phyloP scores from a whole-genome alignment of 2,113 vertebrate genomes.

The Anolis sagrei region DNA sequence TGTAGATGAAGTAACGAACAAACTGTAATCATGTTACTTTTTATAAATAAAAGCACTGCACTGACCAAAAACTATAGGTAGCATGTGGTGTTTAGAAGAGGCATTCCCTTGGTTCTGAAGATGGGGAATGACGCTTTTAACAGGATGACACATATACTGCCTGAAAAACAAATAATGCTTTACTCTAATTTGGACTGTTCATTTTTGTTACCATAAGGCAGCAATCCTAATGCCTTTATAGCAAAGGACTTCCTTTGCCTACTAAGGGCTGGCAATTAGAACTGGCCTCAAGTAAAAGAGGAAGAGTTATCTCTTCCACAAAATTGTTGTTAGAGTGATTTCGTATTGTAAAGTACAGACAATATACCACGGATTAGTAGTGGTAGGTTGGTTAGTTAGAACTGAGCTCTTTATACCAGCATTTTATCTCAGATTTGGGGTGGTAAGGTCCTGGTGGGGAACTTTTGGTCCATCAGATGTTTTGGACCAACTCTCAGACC shows the following conservation, averaged over 20 bases:
- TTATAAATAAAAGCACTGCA: too few relatives aligned
- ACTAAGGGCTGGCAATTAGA: too few relatives aligned
- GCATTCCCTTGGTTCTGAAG: background rate
- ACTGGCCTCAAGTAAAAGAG: background rate
- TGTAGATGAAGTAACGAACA: background rate
- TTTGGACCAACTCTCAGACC: background rate
- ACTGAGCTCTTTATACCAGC: background rate
- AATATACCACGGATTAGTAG: background rate
- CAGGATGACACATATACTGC: background rate
- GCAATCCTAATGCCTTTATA: background rate
- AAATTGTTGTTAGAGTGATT: background rate
- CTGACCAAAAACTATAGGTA: background rate
- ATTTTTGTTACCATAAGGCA: background rate
- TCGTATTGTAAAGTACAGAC: background rate
- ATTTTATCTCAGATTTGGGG: background rate
- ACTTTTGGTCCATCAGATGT: background rate
- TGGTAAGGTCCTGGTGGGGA: background rate
- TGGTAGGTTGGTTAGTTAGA: background rate
- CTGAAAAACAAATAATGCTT: background rate
- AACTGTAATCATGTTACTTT: background rate
- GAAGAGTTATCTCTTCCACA: background rate
- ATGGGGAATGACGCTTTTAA: background rate
- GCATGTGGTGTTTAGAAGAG: background rate
- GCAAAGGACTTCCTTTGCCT: background rate
- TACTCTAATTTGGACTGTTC: background rate